Percentiles rank a stretch among this genome's conserved stretches.
Conservation (phyloP, 2,888 invertebrate genomes). For the Gnatocerus cornutus region DNA sequence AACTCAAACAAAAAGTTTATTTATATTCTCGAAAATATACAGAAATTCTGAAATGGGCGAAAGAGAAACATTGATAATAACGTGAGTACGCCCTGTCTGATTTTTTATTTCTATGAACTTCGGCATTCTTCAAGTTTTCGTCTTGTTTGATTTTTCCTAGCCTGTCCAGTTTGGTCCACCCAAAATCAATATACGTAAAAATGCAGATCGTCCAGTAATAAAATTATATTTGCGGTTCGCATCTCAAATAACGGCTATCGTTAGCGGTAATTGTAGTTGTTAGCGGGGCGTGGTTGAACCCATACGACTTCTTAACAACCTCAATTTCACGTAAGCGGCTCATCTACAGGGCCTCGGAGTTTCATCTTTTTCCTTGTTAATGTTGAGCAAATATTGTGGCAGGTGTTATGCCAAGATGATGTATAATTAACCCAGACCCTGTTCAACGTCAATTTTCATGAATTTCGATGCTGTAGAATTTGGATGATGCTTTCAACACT, state of each 20-base stretch:
- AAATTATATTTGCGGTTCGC: slow-evolving; percentile 65
- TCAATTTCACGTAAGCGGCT: slow-evolving; percentile 53
- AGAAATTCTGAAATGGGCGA: too few relatives aligned
- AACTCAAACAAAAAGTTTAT: too few relatives aligned
- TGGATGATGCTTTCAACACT: slow-evolving; percentile 34
- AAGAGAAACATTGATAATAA: too few relatives aligned
- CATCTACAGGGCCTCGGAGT: slow-evolving; percentile 6
- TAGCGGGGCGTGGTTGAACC: slow-evolving; percentile 64
- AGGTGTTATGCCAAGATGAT: slow-evolving; percentile 54
- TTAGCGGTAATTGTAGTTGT: slow-evolving; percentile 66
- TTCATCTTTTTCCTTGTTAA: slow-evolving; percentile 11
- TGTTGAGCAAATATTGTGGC: slow-evolving; percentile 52
- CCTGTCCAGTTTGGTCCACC: slow-evolving; percentile 11
- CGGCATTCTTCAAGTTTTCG: not conserved
- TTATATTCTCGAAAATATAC: too few relatives aligned
- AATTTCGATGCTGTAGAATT: slow-evolving; percentile 43
- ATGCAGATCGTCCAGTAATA: slow-evolving; percentile 62
- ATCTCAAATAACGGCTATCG: slow-evolving; percentile 66
- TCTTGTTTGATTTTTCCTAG: not conserved
- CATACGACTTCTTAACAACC: slow-evolving; percentile 53
- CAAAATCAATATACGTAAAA: slow-evolving; percentile 51
- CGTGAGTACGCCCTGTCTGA: too few relatives aligned
- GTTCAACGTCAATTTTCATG: slow-evolving; percentile 51
- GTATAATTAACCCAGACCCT: slow-evolving; percentile 59
- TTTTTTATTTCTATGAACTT: too few relatives aligned